Evolutionary conservation across 2,113 vertebrate species (phyloP).

Genomic region (Cheirogaleus medius): DNA sequence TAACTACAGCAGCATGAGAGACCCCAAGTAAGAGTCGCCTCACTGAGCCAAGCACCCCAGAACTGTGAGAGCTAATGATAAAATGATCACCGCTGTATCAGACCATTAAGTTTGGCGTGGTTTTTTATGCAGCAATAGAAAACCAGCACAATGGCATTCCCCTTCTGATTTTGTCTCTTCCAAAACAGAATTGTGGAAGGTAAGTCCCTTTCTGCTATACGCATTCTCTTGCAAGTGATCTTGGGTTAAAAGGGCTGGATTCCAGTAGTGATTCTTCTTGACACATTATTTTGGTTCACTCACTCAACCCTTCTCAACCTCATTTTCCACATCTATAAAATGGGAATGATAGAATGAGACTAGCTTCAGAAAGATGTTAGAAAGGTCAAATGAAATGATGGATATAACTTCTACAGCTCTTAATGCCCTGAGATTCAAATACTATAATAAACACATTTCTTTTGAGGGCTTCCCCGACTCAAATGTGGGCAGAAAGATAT

Average conservation of each 20-base stretch:
- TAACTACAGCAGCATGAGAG: neutral
- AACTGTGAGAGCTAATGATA: neutral
- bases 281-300: neutral
- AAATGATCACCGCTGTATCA: neutral
- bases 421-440: neutral
- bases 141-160: neutral
- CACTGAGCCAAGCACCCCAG: neutral
- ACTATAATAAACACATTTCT: neutral
- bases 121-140: neutral
- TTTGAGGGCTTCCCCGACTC: neutral
- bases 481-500: neutral
- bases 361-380: neutral
- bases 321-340: constrained; percentile 3
- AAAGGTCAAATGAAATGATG: neutral
- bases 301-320: neutral
- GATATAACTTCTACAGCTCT: neutral
- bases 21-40: neutral
- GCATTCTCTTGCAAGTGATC: neutral
- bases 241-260: neutral
- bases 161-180: neutral
- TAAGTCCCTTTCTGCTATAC: neutral
- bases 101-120: neutral
- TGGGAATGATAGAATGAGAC: neutral
- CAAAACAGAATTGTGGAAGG: neutral
- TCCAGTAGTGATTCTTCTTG: neutral